phyloP scores from a whole-genome alignment of 2,797 vertebrate species.

The Pantherophis vulpinus region DNA sequence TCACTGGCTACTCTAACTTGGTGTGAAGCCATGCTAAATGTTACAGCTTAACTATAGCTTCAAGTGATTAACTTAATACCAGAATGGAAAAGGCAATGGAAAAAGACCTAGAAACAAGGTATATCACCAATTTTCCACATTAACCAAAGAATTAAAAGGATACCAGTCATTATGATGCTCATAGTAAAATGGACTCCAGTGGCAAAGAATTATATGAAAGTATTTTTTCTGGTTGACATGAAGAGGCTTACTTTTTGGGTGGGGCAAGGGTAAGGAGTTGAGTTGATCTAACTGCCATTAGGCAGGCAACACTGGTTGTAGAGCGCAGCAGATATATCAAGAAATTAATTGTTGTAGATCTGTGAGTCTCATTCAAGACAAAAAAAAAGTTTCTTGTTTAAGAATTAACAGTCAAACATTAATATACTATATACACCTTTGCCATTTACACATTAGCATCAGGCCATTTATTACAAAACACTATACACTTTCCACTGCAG shows the following conservation, averaged over 20 bases:
- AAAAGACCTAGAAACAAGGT: constrained; percentile 93
- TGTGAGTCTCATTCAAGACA: constrained; percentile 89
- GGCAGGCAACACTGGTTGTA: constrained; percentile 91
- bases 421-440: constrained; percentile 99
- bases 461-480: constrained; percentile 96
- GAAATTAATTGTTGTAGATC: constrained; percentile 85
- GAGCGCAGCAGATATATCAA: constrained; percentile 92
- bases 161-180: constrained; percentile 86
- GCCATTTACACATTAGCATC: constrained; percentile 95
- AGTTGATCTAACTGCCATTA: constrained; percentile 84
- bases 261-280: constrained; percentile 77
- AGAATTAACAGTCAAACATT: constrained; percentile 99
- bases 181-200: constrained; percentile 89
- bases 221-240: constrained; percentile 85
- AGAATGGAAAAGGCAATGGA: constrained; percentile 97
- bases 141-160: constrained; percentile 93
- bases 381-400: constrained; percentile 89
- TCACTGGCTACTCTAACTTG: constrained; percentile 91
- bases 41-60: constrained; percentile 99
- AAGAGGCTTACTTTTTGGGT: constrained; percentile 77
- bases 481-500: constrained; percentile 96
- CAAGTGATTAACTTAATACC: constrained; percentile 91
- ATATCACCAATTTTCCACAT: constrained; percentile 96
- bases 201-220: constrained; percentile 85
- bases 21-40: constrained; percentile 99